A percentile compares a stretch with the other conserved stretches of the same genome.
These are phyloP conservation scores for Stegodyphus mimosarum DNA, from an alignment of 1,140 invertebrate species.

Conservation along the genomic window DNA sequence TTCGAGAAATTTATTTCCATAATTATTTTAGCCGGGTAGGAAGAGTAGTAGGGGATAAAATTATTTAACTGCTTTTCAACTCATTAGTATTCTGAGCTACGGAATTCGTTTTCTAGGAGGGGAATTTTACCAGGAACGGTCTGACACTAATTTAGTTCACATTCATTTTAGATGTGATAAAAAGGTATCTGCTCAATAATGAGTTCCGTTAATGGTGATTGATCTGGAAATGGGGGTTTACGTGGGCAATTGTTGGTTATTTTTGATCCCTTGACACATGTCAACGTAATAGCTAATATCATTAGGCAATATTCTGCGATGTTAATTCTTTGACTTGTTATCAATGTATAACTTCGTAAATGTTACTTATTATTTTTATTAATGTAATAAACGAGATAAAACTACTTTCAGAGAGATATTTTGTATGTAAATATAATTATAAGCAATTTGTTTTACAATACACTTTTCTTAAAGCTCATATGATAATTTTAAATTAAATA, in stretches of 20 bases:
- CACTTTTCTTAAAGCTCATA: no score
- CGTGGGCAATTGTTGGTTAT: constrained; percentile 5
- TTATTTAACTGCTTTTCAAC: background rate
- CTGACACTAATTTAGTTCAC: constrained; percentile 44
- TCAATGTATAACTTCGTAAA: no score
- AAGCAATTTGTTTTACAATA: no score
- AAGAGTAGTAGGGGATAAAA: background rate
- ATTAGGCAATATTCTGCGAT: background rate
- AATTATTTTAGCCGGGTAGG: constrained; percentile 26
- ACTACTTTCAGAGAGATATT: no score
- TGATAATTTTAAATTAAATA: no score
- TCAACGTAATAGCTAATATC: background rate
- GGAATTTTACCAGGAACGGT: background rate
- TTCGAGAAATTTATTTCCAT: constrained; percentile 47
- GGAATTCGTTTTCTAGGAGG: no score
- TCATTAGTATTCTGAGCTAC: constrained; percentile 21
- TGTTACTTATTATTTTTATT: no score
- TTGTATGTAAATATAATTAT: no score
- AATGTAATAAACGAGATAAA: no score
- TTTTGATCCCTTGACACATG: constrained; percentile 5
- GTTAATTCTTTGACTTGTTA: no score
- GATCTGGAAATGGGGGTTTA: background rate
- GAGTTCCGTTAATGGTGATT: constrained; percentile 21
- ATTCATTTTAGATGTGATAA: constrained; percentile 27
- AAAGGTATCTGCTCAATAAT: constrained; percentile 24